Evolutionary conservation across 2,113 vertebrate genomes (phyloP).

Genomic region (Dolichotis patagonum): DNA sequence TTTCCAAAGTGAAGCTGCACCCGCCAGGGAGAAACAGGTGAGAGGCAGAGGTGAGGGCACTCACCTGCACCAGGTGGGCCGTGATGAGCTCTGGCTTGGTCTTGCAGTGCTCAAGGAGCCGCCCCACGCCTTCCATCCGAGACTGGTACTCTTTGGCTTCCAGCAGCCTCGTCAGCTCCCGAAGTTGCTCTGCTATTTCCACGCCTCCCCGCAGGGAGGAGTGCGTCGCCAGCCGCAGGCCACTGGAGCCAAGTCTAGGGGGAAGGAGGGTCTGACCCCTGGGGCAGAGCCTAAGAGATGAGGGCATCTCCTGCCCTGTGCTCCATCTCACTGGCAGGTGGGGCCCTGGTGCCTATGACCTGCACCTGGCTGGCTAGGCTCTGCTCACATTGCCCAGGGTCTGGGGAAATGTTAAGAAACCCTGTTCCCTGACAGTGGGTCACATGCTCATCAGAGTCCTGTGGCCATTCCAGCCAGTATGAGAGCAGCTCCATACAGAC

Average conservation of each 20-base stretch:
- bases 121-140: slow-evolving; percentile 77
- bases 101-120: slow-evolving; percentile 79
- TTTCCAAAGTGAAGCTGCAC: neutral
- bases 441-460: neutral
- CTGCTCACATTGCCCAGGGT: neutral
- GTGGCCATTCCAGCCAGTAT: neutral
- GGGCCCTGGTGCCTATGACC: neutral
- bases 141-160: slow-evolving; percentile 79
- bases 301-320: neutral
- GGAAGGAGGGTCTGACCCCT: neutral
- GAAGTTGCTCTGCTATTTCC: slow-evolving; percentile 69
- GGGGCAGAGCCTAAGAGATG: neutral
- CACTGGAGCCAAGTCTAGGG: neutral
- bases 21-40: neutral
- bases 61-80: slow-evolving; percentile 82
- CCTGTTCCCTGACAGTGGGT: neutral
- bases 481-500: neutral
- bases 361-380: neutral
- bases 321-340: neutral
- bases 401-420: neutral
- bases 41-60: neutral
- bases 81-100: slow-evolving; percentile 72
- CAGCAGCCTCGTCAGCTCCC: slow-evolving; percentile 80
- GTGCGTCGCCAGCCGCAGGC: neutral
- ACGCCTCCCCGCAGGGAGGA: neutral